Evolutionary conservation across 2,888 invertebrate species (phyloP), one percentile per base, ranked within the genome.

Genomic region (Leptinotarsa peninsularis): DNA sequence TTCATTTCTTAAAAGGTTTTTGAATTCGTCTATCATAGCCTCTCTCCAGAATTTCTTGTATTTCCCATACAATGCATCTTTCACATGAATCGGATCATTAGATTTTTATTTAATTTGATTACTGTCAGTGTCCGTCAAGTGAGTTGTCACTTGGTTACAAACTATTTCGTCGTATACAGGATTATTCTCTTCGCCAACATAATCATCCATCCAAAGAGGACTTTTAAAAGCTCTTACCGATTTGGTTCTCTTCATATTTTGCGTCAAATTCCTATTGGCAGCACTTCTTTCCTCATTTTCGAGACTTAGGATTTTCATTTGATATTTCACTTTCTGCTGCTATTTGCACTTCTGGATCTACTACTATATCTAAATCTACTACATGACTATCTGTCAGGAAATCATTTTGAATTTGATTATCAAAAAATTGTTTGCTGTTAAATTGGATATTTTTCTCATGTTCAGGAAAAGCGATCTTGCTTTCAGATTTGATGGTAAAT

Each of bases 281-380:
- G 17, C 17, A 52, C 17, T 52, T 14, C 52, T 52, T 52, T 52
- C n/a, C n/a, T 52, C 52, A 52, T 4, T 52, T 52, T 52, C n/a
- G 4, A 52, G 52, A 52, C 52, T 52, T 52, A 52, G 4, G 10
- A 52, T 52, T 52, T 52, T 52, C 17, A 52, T 52, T 52, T 17
- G 0, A 52, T 52, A n/a, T 52, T 52, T 15, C 52, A 52, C 4
- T 52, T 17, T 52, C 52, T 52, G 15, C 52, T 52, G 17, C n/a
- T 52, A 52, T 52, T 52, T 52, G 52, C 17, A 52, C n/a, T 52
- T 52, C 52, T 52, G 52, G 52, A 52, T n/a, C 52, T 52, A 52
- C 66, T 17, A 23, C 27, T 66, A 66, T 66, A 0, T 33, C 33
- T 33, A 27, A 4, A 33, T 33, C 33, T 33, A 33, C 5, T 27